Evolutionary conservation across 2,888 invertebrate species (phyloP).

Genomic region (Cataglyphis albicans): DNA sequence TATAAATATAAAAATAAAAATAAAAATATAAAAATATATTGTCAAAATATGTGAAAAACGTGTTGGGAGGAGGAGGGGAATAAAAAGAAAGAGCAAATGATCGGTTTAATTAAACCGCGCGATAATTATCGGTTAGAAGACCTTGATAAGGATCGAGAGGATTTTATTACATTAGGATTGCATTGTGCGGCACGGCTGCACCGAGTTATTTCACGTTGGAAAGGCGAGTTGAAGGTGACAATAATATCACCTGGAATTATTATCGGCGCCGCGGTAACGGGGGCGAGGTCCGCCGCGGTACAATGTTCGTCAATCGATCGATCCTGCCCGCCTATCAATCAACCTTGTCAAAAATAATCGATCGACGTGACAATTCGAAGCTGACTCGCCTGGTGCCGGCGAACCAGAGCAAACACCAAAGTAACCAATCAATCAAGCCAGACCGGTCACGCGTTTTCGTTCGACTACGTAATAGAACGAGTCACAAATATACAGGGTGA

Average conservation of each 20-base stretch:
- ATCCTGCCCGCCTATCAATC: conserved; percentile 83
- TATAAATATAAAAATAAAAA: not conserved
- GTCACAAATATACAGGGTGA: conserved; percentile 61
- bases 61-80: too few species aligned
- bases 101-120: conserved; percentile 22
- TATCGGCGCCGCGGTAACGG: conserved; percentile 48
- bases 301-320: conserved; percentile 79
- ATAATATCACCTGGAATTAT: conserved; percentile 58
- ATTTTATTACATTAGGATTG: conserved; percentile 35
- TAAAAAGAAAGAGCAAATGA: not conserved
- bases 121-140: conserved; percentile 8
- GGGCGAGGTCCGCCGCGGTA: conserved; percentile 44
- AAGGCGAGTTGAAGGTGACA: conserved; percentile 53
- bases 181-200: not conserved
- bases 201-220: conserved; percentile 56
- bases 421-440: conserved; percentile 82
- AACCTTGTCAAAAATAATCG: conserved; percentile 85
- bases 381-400: conserved; percentile 82
- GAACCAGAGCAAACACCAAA: conserved; percentile 85
- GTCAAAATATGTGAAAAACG: not conserved
- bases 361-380: conserved; percentile 84
- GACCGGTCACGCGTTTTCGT: conserved; percentile 80
- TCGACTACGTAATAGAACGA: conserved; percentile 74
- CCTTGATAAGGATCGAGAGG: conserved; percentile 18
- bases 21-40: not conserved